phyloP scores from a whole-genome alignment of 2,888 invertebrate genomes.

The Cerastis leucographa region DNA sequence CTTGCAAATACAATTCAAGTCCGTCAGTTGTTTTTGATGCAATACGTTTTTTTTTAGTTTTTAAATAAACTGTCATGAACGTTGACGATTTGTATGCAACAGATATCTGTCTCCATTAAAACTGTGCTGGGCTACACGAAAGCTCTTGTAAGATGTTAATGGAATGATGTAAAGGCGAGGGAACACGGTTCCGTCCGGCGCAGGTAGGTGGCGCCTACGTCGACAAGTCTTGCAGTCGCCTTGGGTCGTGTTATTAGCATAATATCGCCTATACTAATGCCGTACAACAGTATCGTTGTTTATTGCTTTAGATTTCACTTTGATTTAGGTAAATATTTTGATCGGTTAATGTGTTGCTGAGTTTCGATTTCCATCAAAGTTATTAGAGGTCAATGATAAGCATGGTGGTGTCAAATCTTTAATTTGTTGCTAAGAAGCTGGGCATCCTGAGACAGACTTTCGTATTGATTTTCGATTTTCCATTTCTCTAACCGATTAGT shows the following conservation, averaged over 20 bases:
- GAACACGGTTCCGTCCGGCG: conserved; percentile 73
- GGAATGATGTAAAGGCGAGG: conserved; percentile 73
- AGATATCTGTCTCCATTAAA: conserved; percentile 68
- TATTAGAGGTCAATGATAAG: conserved; percentile 20
- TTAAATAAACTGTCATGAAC: conserved; percentile 46
- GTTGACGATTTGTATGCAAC: conserved; percentile 56
- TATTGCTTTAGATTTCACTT: conserved; percentile 58
- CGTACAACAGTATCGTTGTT: conserved; percentile 55
- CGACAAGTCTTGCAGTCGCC: conserved; percentile 65
- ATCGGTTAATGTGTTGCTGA: conserved; percentile 28
- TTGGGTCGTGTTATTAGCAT: conserved; percentile 67
- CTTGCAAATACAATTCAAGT: conserved; percentile 54
- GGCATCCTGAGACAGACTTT: background rate
- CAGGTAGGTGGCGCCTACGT: conserved; percentile 81
- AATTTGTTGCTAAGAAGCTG: conserved; percentile 6
- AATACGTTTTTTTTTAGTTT: conserved; percentile 29
- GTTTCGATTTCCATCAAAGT: conserved; percentile 19
- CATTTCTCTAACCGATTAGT: too few species aligned
- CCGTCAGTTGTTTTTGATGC: conserved; percentile 33
- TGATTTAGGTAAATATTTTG: conserved; percentile 57
- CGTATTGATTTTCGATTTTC: too few species aligned
- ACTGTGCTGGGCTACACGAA: conserved; percentile 71
- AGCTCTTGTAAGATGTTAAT: conserved; percentile 76
- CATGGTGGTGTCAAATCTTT: conserved; percentile 13
- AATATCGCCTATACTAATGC: conserved; percentile 60